phyloP scores from a whole-genome alignment of 2,888 invertebrate species.

The Tenthredo scrophulariae region DNA sequence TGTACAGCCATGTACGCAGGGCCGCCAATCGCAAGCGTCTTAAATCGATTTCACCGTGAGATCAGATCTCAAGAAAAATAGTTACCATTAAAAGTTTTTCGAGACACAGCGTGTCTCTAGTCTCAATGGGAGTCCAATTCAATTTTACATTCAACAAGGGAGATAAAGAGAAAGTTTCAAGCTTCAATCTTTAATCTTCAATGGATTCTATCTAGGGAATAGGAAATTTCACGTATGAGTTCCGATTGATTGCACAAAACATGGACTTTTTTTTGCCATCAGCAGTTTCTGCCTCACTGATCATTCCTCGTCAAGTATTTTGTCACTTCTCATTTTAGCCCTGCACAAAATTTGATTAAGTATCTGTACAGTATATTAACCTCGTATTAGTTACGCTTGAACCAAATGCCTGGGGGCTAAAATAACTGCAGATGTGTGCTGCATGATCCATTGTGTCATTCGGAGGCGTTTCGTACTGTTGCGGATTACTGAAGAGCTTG shows the following conservation, averaged over 20 bases:
- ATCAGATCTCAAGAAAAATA: constrained; percentile 42
- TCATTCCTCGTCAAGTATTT: neutral
- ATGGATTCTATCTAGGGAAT: neutral
- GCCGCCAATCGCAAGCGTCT: constrained; percentile 8
- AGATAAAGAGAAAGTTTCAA: constrained; percentile 35
- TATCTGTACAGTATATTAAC: constrained; percentile 49
- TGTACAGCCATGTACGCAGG: neutral
- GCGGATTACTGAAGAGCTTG: neutral
- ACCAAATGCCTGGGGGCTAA: constrained; percentile 29
- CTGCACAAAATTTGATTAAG: constrained; percentile 50
- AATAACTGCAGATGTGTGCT: constrained; percentile 40
- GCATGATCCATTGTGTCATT: constrained; percentile 37
- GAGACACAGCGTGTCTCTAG: neutral
- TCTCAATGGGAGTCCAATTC: constrained; percentile 30
- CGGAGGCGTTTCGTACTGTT: constrained; percentile 18
- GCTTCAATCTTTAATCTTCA: constrained; percentile 16
- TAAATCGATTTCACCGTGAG: constrained; percentile 34
- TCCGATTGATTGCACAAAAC: neutral
- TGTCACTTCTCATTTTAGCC: neutral
- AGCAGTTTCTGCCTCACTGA: neutral
- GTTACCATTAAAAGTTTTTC: constrained; percentile 34
- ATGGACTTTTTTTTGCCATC: neutral
- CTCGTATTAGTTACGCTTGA: constrained; percentile 28
- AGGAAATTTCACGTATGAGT: neutral
- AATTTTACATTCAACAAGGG: neutral